Evolutionary conservation across 2,888 invertebrate genomes (phyloP), one percentile per base, ranked within the genome.

Genomic region (Macropis europaea): DNA sequence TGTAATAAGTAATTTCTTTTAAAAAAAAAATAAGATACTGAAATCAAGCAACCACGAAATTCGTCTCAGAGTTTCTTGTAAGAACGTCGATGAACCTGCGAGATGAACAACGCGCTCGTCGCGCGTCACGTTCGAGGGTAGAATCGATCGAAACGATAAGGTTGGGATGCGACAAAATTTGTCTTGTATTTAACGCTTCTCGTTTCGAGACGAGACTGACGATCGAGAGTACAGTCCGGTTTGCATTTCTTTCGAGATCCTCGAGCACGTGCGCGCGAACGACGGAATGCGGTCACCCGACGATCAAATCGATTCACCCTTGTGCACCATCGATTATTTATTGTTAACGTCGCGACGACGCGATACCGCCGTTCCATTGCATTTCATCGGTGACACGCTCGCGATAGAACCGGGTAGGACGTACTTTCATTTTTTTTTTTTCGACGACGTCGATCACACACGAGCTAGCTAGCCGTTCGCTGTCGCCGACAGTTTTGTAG

Each of bases 381-480:
- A 79, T 79, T 79, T 79, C 62, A 69, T 71, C 73, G 64, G 68
- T 71, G 57, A 71, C n/a, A n/a, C 59, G 52, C 45, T 68, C 72
- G 52, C 59, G 54, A 38, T 15, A 57, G 38, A 17, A 71, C 17
- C 26, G 17, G 57, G 42, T 61, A 61, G 63, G 19, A 48, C 56
- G n/a, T n/a, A n/a, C n/a, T n/a, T n/a, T n/a, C n/a, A n/a, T n/a
- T 57, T 61, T 42, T 11, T 52, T 71, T 47, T 38, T 42, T 11
- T 50, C 42, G n/a, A 59, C 28, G 26, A 52, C n/a, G n/a, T 30
- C 30, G 2, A 11, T 47, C 36, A 42, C 30, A 9, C 6, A 34
- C 36, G n/a, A 64, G 22, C 34, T 28, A 42, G 32, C 28, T n/a
- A 48, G 40, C 32, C 15, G 53, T 56, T 56, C 62, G 52, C 54